A percentile compares a stretch with the other conserved stretches of the same genome.
Conservation (phyloP, 2,888 invertebrate species). For the Pseudanteris insignis region DNA sequence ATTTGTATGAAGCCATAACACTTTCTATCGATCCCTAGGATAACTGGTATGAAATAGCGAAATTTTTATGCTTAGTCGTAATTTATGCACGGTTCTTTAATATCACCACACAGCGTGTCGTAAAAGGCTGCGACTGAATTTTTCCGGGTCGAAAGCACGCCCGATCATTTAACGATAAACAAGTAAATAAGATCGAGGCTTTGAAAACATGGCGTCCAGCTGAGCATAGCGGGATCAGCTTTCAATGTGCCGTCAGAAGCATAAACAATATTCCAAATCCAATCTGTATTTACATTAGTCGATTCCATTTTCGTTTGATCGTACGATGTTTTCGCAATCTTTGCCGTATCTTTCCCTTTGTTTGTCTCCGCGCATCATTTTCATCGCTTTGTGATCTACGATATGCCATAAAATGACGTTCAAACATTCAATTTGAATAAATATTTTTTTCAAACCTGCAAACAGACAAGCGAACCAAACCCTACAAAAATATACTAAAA, state of each 20-base stretch:
- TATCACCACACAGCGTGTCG: slow-evolving; percentile 1
- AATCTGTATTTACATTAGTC: slow-evolving; percentile 53
- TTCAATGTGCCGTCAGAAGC: not conserved
- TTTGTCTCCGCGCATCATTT: slow-evolving; percentile 2
- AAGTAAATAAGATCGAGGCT: not conserved
- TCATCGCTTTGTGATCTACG: slow-evolving; percentile 9
- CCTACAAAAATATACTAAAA: too few species aligned
- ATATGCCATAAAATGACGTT: slow-evolving; percentile 7
- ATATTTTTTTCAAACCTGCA: slow-evolving; percentile 3
- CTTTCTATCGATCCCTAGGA: slow-evolving; percentile 6
- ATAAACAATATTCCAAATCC: slow-evolving; percentile 10
- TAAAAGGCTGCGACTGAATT: slow-evolving; percentile 1
- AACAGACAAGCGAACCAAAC: too few species aligned
- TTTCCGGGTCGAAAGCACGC: not conserved
- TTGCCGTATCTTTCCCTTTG: slow-evolving; percentile 10
- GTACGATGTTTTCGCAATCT: slow-evolving; percentile 49
- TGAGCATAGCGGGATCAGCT: not conserved
- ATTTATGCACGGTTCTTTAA: slow-evolving; percentile 3
- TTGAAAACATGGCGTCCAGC: too few species aligned
- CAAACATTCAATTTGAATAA: slow-evolving; percentile 17
- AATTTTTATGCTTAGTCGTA: slow-evolving; percentile 6
- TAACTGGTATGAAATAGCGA: slow-evolving; percentile 6
- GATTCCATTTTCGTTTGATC: slow-evolving; percentile 50
- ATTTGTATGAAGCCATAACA: slow-evolving; percentile 5
- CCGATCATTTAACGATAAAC: slow-evolving; percentile 7